phyloP scores from a whole-genome alignment of 2,113 vertebrate species.

The Peromyscus californicus region DNA sequence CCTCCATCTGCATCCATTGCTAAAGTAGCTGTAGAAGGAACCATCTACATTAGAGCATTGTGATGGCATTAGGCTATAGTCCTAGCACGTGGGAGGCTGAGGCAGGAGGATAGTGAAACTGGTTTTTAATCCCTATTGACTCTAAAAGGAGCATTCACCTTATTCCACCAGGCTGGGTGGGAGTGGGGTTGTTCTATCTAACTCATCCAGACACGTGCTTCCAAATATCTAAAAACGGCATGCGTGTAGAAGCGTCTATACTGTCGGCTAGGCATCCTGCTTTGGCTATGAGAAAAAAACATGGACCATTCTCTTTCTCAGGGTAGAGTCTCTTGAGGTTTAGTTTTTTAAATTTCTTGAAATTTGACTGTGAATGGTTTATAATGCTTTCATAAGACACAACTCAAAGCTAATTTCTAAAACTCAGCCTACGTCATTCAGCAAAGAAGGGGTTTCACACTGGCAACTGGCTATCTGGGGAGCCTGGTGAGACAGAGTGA shows the following conservation, averaged over 20 bases:
- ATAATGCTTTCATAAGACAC: not conserved
- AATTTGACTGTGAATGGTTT: not conserved
- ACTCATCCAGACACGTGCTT: conserved; percentile 24
- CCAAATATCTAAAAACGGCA: conserved; percentile 44
- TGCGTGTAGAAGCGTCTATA: not conserved
- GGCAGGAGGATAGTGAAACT: not conserved
- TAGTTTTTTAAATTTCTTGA: not conserved
- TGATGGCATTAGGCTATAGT: not conserved
- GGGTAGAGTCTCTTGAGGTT: conserved; percentile 67
- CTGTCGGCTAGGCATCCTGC: accelerated
- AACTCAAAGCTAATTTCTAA: not conserved
- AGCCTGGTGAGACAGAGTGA: not conserved
- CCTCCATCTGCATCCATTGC: not conserved
- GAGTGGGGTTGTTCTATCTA: not conserved
- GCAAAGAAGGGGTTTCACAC: not conserved
- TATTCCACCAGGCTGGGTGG: not conserved
- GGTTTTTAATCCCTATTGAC: not conserved
- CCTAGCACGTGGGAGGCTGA: not conserved
- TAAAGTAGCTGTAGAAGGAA: not conserved
- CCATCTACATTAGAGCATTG: not conserved
- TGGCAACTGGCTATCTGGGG: not conserved
- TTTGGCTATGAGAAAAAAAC: accelerated
- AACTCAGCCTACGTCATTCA: not conserved
- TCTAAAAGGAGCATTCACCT: not conserved
- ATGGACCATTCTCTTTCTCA: not conserved